These are phyloP conservation scores for Gadus chalcogrammus DNA, from an alignment of 2,113 vertebrate genomes.

Conservation along the genomic window DNA sequence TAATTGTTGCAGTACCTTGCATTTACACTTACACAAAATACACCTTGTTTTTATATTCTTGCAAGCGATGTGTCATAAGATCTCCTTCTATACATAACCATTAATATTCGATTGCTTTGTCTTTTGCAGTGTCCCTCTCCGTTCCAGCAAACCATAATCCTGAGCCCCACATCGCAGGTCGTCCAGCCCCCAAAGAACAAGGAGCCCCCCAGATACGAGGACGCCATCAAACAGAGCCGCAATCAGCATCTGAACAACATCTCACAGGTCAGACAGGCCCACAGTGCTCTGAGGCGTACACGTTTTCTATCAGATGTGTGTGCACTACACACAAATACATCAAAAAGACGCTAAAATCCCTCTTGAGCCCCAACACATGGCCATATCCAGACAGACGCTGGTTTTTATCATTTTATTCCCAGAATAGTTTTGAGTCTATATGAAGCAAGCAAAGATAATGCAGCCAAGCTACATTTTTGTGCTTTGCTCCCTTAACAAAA, in stretches of 20 bases:
- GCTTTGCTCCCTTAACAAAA: too few relatives aligned
- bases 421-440: too few relatives aligned
- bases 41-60: too few relatives aligned
- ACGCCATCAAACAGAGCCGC: slow-evolving; percentile 93
- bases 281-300: neutral
- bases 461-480: too few relatives aligned
- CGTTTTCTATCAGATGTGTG: neutral
- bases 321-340: neutral
- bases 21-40: neutral
- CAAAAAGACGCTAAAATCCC: too few relatives aligned
- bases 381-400: neutral
- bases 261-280: slow-evolving; percentile 74
- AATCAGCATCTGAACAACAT: slow-evolving; percentile 70
- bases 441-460: too few relatives aligned
- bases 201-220: slow-evolving; percentile 94
- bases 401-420: neutral
- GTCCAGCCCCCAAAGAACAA: slow-evolving; percentile 77
- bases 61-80: too few relatives aligned
- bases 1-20: neutral
- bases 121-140: slow-evolving; percentile 71
- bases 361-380: neutral
- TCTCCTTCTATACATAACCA: neutral
- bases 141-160: slow-evolving; percentile 74
- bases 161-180: slow-evolving; percentile 75
- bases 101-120: neutral